A percentile compares a stretch with the other conserved stretches of the same genome.
Evolutionary conservation across 2,888 invertebrate species (phyloP).

Genomic region (Labia minor): DNA sequence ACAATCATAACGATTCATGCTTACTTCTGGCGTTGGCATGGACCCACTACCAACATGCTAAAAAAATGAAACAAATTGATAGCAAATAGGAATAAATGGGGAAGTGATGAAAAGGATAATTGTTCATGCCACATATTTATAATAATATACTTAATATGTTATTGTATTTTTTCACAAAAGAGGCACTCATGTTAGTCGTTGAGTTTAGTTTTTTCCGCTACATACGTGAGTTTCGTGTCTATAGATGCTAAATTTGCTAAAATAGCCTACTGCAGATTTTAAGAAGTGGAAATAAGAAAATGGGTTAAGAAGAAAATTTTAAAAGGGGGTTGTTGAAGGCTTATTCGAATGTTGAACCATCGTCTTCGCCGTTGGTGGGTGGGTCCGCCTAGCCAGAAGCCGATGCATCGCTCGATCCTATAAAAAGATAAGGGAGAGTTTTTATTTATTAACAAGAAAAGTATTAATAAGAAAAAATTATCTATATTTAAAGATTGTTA

Average conservation of each 20-base stretch:
- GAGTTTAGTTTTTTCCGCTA: conserved; percentile 5
- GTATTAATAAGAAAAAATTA: no score
- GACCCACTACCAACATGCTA: conserved; percentile 24
- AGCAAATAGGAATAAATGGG: background rate
- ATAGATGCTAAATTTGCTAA: background rate
- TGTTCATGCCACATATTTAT: conserved; percentile 1
- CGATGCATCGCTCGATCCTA: background rate
- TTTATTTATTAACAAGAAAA: background rate
- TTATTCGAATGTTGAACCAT: background rate
- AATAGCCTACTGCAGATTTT: background rate
- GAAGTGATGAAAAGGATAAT: background rate
- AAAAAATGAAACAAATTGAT: conserved; percentile 2
- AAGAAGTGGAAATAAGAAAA: background rate
- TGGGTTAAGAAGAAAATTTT: background rate
- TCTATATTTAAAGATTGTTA: no score
- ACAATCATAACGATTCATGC: background rate
- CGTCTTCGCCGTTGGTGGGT: conserved; percentile 13
- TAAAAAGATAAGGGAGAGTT: background rate
- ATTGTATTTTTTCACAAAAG: background rate
- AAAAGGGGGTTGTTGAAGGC: conserved; percentile 1
- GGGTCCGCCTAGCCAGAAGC: conserved; percentile 1
- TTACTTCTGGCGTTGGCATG: conserved; percentile 21
- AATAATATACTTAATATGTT: background rate
- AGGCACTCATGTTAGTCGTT: conserved; percentile 13
- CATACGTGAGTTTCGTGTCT: conserved; percentile 1